Percentiles rank a stretch among this genome's conserved stretches.
Evolutionary conservation across 2,797 vertebrate species (phyloP).

Genomic region (Centropyge bicolor): DNA sequence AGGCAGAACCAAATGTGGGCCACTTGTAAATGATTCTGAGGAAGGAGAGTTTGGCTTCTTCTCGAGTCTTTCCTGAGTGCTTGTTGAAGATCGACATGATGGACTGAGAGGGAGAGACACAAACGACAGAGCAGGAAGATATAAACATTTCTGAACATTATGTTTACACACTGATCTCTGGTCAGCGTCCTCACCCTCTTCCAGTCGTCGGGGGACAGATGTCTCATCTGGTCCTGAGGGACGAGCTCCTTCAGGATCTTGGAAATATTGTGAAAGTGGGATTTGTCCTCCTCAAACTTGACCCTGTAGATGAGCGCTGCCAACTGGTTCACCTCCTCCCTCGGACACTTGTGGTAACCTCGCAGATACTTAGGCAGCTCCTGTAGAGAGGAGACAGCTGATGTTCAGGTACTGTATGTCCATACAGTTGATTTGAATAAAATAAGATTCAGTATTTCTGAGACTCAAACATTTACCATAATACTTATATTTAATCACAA

Average conservation of each 20-base stretch:
- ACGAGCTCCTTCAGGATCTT: conserved; percentile 95
- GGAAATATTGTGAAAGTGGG: conserved; percentile 92
- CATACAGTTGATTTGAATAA: too few species aligned
- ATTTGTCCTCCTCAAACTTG: conserved; percentile 96
- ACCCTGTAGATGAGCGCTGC: conserved; percentile 95
- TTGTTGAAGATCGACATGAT: conserved; percentile 94
- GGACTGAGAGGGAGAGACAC: conserved; percentile 82
- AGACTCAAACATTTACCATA: too few species aligned
- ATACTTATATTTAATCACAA: too few species aligned
- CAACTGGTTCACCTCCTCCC: conserved; percentile 93
- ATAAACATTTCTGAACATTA: neutral
- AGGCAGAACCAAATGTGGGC: conserved; percentile 97
- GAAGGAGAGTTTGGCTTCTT: conserved; percentile 96
- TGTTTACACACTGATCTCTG: too few species aligned
- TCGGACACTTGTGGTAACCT: conserved; percentile 95
- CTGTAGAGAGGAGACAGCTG: conserved; percentile 71
- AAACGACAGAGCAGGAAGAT: neutral
- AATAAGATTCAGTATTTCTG: too few species aligned
- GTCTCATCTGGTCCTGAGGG: conserved; percentile 93
- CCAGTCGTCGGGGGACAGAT: conserved; percentile 95
- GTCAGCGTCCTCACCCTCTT: conserved; percentile 87
- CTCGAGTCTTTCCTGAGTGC: conserved; percentile 91
- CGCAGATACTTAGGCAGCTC: conserved; percentile 98
- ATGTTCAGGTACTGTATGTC: neutral
- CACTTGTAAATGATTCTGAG: conserved; percentile 96